Evolutionary conservation across 1,140 invertebrate genomes (phyloP).

Genomic region (Nasonia longicornis): DNA sequence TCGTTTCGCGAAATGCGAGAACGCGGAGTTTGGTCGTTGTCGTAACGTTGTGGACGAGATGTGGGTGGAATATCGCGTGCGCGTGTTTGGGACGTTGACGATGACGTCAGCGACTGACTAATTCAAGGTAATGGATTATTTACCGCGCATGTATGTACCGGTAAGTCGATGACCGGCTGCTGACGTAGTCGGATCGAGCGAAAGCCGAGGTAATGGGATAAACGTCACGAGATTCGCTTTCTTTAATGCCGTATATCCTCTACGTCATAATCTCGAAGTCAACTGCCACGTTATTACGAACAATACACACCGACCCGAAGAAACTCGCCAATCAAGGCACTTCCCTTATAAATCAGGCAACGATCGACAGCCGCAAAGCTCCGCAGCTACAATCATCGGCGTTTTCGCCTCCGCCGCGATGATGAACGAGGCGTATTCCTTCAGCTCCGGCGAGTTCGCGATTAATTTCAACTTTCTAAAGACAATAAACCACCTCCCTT

Average conservation of each 20-base stretch:
- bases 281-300: too few relatives aligned
- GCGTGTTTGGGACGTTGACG: too few relatives aligned
- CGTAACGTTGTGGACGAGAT: too few relatives aligned
- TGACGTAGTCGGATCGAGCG: background rate
- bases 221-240: too few relatives aligned
- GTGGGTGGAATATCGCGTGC: too few relatives aligned
- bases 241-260: too few relatives aligned
- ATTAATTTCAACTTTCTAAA: conserved; percentile 62
- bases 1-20: too few relatives aligned
- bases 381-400: background rate
- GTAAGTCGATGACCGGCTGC: background rate
- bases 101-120: background rate
- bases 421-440: conserved; percentile 57
- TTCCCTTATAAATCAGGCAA: background rate
- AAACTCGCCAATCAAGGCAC: background rate
- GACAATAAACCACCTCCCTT: conserved; percentile 61
- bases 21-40: too few relatives aligned
- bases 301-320: background rate
- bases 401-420: conserved; percentile 38
- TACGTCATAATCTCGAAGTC: too few relatives aligned
- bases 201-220: too few relatives aligned
- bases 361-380: background rate
- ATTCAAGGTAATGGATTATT: background rate
- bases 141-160: background rate
- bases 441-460: conserved; percentile 53